Percentiles rank a stretch among this genome's conserved stretches.
These are phyloP conservation scores for Lycorma delicatula DNA, from an alignment of 1,140 invertebrate genomes.

Conservation along the genomic window DNA sequence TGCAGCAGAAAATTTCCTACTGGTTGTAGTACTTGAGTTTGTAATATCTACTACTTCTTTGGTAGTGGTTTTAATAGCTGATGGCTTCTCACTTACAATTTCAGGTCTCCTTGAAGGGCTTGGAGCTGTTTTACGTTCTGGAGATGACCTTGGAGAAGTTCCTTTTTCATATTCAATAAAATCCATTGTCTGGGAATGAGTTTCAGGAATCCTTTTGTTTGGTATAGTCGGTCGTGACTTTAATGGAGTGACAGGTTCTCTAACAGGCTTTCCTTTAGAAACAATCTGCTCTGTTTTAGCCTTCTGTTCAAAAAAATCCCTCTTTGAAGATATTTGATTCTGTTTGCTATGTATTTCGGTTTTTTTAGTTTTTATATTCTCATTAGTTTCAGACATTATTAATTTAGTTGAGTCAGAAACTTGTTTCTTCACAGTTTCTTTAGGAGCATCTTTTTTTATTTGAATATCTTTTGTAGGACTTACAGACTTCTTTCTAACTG, in stretches of 20 bases:
- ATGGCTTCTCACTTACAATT: constrained; percentile 9
- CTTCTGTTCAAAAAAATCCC: constrained; percentile 26
- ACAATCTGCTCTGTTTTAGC: constrained; percentile 13
- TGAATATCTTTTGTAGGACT: constrained; percentile 11
- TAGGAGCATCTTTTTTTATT: constrained; percentile 6
- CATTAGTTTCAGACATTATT: neutral
- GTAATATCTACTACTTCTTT: constrained; percentile 3
- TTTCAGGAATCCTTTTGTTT: constrained; percentile 3
- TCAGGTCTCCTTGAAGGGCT: constrained; percentile 4
- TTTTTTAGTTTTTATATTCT: neutral
- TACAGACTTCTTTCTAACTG: constrained; percentile 1
- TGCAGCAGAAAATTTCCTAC: too few species aligned
- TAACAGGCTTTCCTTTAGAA: neutral
- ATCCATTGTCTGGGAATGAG: neutral
- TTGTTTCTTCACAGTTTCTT: constrained; percentile 18
- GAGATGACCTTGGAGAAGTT: constrained; percentile 7
- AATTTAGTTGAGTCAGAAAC: neutral
- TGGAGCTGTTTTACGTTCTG: constrained; percentile 3
- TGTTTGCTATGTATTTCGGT: neutral
- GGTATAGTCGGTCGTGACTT: neutral
- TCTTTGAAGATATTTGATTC: constrained; percentile 23
- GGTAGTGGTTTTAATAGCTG: neutral
- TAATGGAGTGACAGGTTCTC: neutral
- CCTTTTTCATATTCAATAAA: constrained; percentile 12
- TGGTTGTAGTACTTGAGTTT: too few species aligned